These are phyloP conservation scores for Bradypodion ventrale DNA, from an alignment of 2,797 vertebrate genomes.

Conservation along the genomic window DNA sequence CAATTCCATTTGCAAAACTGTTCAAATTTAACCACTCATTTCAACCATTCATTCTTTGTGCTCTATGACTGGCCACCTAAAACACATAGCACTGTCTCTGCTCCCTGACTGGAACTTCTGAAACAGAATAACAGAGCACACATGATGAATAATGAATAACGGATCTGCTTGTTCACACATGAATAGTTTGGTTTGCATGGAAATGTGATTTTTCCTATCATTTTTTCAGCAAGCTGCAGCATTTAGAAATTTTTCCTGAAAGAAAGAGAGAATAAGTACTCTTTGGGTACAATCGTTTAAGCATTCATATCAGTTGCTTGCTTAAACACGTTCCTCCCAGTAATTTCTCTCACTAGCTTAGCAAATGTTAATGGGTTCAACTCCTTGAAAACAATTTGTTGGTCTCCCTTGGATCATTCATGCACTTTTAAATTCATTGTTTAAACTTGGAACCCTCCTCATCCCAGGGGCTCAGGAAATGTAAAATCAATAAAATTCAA, in stretches of 20 bases:
- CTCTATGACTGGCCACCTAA: conserved; percentile 37
- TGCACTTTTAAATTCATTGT: not conserved
- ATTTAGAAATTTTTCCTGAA: conserved; percentile 44
- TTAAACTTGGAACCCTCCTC: not conserved
- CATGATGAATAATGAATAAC: conserved; percentile 60
- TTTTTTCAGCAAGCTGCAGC: not conserved
- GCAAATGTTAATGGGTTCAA: conserved; percentile 42
- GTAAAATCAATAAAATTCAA: not conserved
- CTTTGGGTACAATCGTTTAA: conserved; percentile 26
- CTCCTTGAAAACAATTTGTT: conserved; percentile 25
- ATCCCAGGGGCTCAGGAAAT: not conserved
- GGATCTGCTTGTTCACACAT: conserved; percentile 45
- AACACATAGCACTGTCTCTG: conserved; percentile 42
- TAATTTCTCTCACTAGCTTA: conserved; percentile 26
- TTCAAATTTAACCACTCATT: conserved; percentile 40
- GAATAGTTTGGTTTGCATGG: conserved; percentile 45
- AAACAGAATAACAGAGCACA: conserved; percentile 46
- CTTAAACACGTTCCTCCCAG: conserved; percentile 17
- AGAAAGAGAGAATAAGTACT: not conserved
- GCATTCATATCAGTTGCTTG: conserved; percentile 33
- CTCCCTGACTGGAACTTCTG: conserved; percentile 43
- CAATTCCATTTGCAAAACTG: conserved; percentile 29
- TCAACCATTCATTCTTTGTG: conserved; percentile 43
- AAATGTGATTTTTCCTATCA: conserved; percentile 52
- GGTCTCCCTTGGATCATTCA: not conserved